Evolutionary conservation across 2,888 invertebrate genomes (phyloP).

Genomic region (Hyposoter didymator): DNA sequence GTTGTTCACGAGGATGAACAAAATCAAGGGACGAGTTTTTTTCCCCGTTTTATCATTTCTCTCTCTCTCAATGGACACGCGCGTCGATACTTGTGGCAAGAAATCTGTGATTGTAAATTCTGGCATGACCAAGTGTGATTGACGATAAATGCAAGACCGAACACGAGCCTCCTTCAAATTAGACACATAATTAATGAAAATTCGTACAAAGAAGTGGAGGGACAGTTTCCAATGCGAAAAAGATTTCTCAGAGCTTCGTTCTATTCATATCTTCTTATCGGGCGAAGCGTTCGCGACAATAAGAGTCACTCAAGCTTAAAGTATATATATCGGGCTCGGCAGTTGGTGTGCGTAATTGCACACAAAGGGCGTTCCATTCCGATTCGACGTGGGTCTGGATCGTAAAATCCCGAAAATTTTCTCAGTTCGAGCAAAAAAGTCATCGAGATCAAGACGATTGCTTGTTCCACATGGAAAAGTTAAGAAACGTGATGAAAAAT

Average conservation of each 20-base stretch:
- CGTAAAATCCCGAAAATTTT: too few relatives aligned
- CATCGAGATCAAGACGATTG: too few relatives aligned
- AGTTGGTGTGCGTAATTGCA: background rate
- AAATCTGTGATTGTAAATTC: background rate
- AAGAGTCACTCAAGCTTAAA: slow-evolving; percentile 7
- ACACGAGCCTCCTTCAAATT: background rate
- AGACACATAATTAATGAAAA: background rate
- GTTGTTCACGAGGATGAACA: slow-evolving; percentile 18
- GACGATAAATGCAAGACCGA: too few relatives aligned
- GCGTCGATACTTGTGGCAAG: background rate
- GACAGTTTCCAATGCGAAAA: background rate
- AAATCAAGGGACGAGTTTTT: background rate
- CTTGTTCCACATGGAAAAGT: too few relatives aligned
- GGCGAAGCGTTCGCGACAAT: slow-evolving; percentile 11
- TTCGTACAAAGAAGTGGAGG: background rate
- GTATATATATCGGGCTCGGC: slow-evolving; percentile 13
- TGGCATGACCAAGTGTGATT: background rate
- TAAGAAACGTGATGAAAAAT: too few relatives aligned
- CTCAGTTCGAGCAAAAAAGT: too few relatives aligned
- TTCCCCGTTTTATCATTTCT: background rate
- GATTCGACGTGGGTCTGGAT: too few relatives aligned
- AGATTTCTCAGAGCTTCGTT: slow-evolving; percentile 1
- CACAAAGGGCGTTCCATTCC: background rate
- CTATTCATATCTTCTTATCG: slow-evolving; percentile 1
- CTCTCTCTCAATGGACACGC: background rate